phyloP scores from a whole-genome alignment of 2,888 invertebrate genomes.

The Cerastis leucographa region DNA sequence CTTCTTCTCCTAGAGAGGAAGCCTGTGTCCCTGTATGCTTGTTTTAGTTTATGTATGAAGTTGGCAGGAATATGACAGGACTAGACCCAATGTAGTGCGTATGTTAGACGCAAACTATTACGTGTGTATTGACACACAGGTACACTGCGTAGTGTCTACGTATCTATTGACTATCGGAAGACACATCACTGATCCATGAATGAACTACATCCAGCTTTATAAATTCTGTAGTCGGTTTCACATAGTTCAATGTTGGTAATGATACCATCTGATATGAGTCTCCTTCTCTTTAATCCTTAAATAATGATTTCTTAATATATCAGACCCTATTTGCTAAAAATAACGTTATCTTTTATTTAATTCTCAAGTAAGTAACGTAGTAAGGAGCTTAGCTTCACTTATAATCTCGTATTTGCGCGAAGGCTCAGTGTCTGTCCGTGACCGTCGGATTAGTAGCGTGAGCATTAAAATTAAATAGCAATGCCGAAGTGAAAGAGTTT shows the following conservation, averaged over 20 bases:
- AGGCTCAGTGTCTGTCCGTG: conserved; percentile 39
- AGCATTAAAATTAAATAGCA: conserved; percentile 7
- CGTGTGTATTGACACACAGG: not conserved
- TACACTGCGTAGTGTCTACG: not conserved
- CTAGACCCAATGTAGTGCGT: not conserved
- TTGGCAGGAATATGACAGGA: not conserved
- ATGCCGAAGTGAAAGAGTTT: not conserved
- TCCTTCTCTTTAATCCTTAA: not conserved
- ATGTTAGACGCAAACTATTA: not conserved
- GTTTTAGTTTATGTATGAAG: conserved; percentile 5
- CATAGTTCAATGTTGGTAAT: not conserved
- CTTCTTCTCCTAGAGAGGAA: not conserved
- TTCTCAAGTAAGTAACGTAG: conserved; percentile 24
- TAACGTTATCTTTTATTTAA: not conserved
- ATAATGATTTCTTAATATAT: conserved; percentile 16
- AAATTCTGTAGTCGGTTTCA: not conserved
- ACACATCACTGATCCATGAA: not conserved
- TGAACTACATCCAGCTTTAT: not conserved
- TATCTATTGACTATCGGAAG: not conserved
- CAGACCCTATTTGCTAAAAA: conserved; percentile 26
- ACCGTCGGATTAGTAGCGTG: conserved; percentile 20
- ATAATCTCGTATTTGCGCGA: conserved; percentile 10
- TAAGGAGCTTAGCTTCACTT: conserved; percentile 31
- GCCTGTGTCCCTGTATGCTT: not conserved
- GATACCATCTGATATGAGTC: not conserved